Percentiles rank a stretch among this genome's conserved stretches.
Evolutionary conservation across 2,797 vertebrate species (phyloP).

Genomic region (Lutjanus argentimaculatus): DNA sequence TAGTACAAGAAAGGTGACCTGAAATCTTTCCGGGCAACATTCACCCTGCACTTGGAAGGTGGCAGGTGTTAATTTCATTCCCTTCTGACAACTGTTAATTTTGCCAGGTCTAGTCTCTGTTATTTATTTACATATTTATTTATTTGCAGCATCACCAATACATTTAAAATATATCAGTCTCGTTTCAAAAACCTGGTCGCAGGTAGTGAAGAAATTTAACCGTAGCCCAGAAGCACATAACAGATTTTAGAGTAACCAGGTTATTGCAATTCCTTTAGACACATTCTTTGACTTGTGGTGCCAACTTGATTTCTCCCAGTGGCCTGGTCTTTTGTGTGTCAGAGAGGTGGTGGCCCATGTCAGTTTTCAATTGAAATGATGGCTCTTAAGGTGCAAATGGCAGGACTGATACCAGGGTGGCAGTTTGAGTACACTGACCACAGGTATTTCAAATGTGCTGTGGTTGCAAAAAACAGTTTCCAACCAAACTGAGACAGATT

Average conservation of each 20-base stretch:
- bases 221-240: neutral
- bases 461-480: slow-evolving; percentile 37
- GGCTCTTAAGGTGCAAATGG: neutral
- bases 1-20: neutral
- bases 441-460: slow-evolving; percentile 1
- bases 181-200: neutral
- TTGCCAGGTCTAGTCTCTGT: neutral
- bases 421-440: neutral
- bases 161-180: neutral
- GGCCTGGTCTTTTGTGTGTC: neutral
- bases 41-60: neutral
- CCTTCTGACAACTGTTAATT: neutral
- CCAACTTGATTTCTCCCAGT: neutral
- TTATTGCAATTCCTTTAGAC: neutral
- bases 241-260: too few relatives aligned
- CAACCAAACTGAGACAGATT: slow-evolving; percentile 18
- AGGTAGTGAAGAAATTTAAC: neutral
- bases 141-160: neutral
- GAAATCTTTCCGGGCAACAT: neutral
- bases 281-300: neutral
- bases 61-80: neutral
- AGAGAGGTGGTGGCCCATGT: neutral
- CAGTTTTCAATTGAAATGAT: neutral
- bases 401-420: slow-evolving; percentile 1
- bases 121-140: neutral